phyloP scores from a whole-genome alignment of 2,888 invertebrate species.

The Nymphalis polychloros region DNA sequence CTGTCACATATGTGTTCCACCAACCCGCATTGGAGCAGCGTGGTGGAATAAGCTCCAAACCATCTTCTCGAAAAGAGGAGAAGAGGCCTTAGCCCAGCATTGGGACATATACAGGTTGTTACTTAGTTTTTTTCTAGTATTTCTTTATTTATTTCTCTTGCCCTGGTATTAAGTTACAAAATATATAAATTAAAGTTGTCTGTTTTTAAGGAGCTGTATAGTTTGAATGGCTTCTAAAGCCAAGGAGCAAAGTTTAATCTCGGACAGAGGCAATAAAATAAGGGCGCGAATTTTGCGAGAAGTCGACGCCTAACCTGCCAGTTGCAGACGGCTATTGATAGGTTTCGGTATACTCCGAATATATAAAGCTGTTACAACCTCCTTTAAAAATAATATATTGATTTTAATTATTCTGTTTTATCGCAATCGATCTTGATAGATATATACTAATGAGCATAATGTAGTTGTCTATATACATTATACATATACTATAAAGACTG shows the following conservation, averaged over 20 bases:
- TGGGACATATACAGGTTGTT: no score
- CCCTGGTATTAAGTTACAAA: not conserved
- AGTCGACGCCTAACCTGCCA: slow-evolving; percentile 76
- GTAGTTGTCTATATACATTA: no score
- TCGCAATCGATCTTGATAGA: not conserved
- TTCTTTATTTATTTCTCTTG: not conserved
- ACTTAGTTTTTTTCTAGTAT: no score
- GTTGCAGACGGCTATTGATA: slow-evolving; percentile 79
- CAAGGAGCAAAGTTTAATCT: slow-evolving; percentile 72
- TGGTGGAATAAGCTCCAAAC: no score
- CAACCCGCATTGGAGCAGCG: no score
- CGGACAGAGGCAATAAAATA: slow-evolving; percentile 78
- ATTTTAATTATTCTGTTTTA: not conserved
- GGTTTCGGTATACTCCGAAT: slow-evolving; percentile 58
- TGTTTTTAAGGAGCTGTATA: slow-evolving; percentile 12
- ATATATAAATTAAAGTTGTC: not conserved
- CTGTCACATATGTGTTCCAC: no score
- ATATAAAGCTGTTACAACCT: slow-evolving; percentile 52
- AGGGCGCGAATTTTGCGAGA: slow-evolving; percentile 75
- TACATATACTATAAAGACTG: no score
- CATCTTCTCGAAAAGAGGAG: no score
- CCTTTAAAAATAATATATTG: not conserved
- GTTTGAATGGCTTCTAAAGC: slow-evolving; percentile 60
- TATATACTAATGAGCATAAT: no score
- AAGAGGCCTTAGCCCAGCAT: no score